Percentiles rank a stretch among this genome's conserved stretches.
phyloP scores from a whole-genome alignment of 2,113 vertebrate genomes.

The Clinocottus analis region DNA sequence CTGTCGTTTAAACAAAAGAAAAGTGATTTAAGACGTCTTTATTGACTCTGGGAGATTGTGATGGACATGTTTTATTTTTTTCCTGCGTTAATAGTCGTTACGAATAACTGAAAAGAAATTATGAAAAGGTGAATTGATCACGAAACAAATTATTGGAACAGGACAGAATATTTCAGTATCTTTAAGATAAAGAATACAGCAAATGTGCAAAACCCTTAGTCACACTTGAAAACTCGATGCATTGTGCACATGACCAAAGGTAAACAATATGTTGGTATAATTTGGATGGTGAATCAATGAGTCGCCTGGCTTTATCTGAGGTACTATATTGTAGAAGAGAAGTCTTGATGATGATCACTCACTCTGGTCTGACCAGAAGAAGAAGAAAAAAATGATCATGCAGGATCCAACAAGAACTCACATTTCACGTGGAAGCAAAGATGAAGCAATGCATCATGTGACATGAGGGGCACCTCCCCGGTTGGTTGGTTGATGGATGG shows the following conservation, averaged over 20 bases:
- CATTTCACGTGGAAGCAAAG: not conserved
- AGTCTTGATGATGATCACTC: not conserved
- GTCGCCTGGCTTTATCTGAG: not conserved
- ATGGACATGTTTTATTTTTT: not conserved
- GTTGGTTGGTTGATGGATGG: not conserved
- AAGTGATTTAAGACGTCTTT: not conserved
- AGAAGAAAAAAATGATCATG: not conserved
- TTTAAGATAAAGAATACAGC: not conserved
- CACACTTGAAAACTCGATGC: not conserved
- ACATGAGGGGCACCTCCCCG: not conserved
- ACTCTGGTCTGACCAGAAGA: not conserved
- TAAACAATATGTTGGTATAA: not conserved
- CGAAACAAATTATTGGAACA: not conserved
- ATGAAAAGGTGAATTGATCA: not conserved
- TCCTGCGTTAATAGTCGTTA: not conserved
- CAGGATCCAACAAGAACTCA: constrained; percentile 1
- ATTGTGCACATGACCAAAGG: not conserved
- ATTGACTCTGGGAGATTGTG: not conserved
- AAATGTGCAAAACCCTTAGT: not conserved
- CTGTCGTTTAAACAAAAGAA: not conserved
- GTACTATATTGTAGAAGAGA: not conserved
- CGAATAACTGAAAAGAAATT: not conserved
- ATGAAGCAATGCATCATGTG: constrained; percentile 2
- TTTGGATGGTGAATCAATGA: not conserved
- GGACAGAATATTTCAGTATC: not conserved